phyloP scores from a whole-genome alignment of 2,797 vertebrate species.

The Xiphophorus birchmanni region DNA sequence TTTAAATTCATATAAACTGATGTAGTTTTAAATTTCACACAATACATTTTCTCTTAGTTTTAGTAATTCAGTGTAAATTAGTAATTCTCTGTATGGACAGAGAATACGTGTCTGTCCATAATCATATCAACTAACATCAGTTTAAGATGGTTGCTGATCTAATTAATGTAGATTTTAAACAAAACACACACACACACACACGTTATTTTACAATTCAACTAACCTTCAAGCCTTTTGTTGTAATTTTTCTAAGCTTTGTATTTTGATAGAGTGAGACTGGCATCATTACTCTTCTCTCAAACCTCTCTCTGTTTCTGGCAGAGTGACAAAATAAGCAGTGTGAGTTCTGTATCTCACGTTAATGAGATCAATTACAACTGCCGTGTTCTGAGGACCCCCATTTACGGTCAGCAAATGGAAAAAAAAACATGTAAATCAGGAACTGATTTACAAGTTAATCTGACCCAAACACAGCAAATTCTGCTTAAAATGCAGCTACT shows the following conservation, averaged over 20 bases:
- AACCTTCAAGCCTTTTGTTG: not conserved
- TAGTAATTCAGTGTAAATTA: not conserved
- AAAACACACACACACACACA: not conserved
- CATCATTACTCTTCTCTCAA: constrained; percentile 49
- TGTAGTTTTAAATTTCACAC: not conserved
- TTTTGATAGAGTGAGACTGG: constrained; percentile 59
- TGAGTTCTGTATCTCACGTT: constrained; percentile 61
- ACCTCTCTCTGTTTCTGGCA: constrained; percentile 56
- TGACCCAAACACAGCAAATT: not conserved
- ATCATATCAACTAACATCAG: not conserved
- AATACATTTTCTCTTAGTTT: not conserved
- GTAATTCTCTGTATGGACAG: too few species aligned
- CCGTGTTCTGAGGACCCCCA: not conserved
- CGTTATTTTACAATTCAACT: not conserved
- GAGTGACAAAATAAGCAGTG: constrained; percentile 74
- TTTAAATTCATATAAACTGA: not conserved
- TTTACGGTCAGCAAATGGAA: not conserved
- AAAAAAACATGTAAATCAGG: not conserved
- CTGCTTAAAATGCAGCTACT: not conserved
- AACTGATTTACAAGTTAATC: not conserved
- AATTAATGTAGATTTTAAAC: not conserved
- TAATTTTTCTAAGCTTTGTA: constrained; percentile 8
- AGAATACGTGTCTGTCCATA: not conserved
- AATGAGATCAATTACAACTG: constrained; percentile 77
- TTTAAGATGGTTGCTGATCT: not conserved